These are phyloP conservation scores for Papilio aristodemus DNA, from an alignment of 1,140 invertebrate genomes.

Conservation along the genomic window DNA sequence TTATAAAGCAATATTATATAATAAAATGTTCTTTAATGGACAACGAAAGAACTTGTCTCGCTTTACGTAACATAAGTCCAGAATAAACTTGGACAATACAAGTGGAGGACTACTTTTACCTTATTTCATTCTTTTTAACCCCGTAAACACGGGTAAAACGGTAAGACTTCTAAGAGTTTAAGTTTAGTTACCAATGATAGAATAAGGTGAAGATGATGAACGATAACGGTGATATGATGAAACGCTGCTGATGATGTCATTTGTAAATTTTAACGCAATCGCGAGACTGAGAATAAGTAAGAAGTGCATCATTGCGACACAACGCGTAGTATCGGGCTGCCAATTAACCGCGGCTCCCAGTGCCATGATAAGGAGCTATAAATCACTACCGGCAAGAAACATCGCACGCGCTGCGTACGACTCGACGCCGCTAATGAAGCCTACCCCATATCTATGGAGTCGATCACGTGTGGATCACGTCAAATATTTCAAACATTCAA, in stretches of 20 bases:
- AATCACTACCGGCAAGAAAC: constrained; percentile 27
- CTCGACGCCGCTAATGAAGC: constrained; percentile 10
- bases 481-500: background rate
- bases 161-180: no score
- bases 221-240: no score
- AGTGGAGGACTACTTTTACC: background rate
- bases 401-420: background rate
- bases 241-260: background rate
- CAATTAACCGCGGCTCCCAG: constrained; percentile 20
- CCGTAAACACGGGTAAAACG: no score
- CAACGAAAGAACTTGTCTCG: background rate
- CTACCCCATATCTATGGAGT: background rate
- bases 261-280: background rate
- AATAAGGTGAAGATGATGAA: background rate
- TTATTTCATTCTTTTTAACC: background rate
- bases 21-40: background rate
- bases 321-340: background rate
- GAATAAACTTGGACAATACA: constrained; percentile 3
- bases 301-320: background rate
- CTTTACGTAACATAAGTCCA: background rate
- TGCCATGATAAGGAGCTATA: constrained; percentile 2
- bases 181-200: no score
- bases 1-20: background rate
- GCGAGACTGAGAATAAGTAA: background rate
- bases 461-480: background rate